These are phyloP conservation scores for Caenorhabditis japonica DNA, from an alignment of 2,888 invertebrate genomes.

Conservation along the genomic window DNA sequence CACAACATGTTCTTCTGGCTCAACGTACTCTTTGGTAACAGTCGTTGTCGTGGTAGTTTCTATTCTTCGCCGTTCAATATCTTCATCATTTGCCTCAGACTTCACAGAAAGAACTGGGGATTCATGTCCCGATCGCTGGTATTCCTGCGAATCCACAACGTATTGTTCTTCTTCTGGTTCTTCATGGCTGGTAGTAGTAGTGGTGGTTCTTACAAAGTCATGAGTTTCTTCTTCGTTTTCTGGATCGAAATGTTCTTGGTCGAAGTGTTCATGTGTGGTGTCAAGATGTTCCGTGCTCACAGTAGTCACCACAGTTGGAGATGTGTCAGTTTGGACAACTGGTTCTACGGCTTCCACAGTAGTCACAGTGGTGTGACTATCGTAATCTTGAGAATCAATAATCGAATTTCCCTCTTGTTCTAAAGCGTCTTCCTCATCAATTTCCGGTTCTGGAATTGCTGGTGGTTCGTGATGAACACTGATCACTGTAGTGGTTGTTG, in stretches of 20 bases:
- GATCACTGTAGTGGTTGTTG: slow-evolving; percentile 40
- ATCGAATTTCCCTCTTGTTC: slow-evolving; percentile 17
- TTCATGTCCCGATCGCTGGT: slow-evolving; percentile 3
- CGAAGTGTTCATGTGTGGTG: too few species aligned
- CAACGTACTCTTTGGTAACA: background rate
- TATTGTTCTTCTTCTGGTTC: slow-evolving; percentile 2
- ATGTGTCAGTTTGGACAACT: background rate
- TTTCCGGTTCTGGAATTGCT: slow-evolving; percentile 37
- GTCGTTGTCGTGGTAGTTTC: background rate
- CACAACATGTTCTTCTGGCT: too few species aligned
- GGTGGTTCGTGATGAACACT: slow-evolving; percentile 45
- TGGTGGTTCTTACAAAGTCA: too few species aligned
- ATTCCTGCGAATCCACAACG: slow-evolving; percentile 5
- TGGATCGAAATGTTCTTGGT: too few species aligned
- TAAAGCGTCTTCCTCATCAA: slow-evolving; percentile 31
- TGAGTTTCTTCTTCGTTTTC: too few species aligned
- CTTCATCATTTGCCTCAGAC: too few species aligned
- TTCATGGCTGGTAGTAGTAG: too few species aligned
- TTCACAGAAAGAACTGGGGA: background rate
- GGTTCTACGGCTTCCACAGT: slow-evolving; percentile 27
- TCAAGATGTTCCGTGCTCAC: slow-evolving; percentile 25
- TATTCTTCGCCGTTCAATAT: background rate
- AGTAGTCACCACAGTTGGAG: slow-evolving; percentile 16
- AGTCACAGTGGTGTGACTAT: slow-evolving; percentile 16
- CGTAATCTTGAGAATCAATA: slow-evolving; percentile 22